These are phyloP conservation scores for Serrognathus titanus DNA, from an alignment of 2,888 invertebrate genomes.

Conservation along the genomic window DNA sequence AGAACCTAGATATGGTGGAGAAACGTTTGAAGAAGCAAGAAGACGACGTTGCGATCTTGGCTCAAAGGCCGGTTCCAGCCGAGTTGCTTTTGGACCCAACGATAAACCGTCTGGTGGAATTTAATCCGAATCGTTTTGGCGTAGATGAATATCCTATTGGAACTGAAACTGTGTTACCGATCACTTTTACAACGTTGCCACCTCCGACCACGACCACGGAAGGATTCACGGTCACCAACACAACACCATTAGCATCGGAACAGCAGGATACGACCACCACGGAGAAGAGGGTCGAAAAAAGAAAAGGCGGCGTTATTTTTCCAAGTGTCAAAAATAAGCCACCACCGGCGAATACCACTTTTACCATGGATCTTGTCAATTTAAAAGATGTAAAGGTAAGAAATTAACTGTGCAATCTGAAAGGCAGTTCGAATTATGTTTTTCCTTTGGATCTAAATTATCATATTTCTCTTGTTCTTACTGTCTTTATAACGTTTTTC, in stretches of 20 bases:
- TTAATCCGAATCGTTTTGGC: slow-evolving; percentile 66
- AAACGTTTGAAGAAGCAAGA: slow-evolving; percentile 80
- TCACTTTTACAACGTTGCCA: slow-evolving; percentile 44
- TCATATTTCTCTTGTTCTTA: neutral
- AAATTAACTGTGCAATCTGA: slow-evolving; percentile 6
- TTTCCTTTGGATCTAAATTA: too few relatives aligned
- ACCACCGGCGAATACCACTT: slow-evolving; percentile 72
- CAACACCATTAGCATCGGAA: slow-evolving; percentile 28
- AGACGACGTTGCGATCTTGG: slow-evolving; percentile 74
- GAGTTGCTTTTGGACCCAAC: slow-evolving; percentile 74
- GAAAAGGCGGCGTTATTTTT: slow-evolving; percentile 84
- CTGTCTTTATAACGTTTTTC: neutral
- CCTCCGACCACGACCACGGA: slow-evolving; percentile 45
- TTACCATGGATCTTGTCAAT: slow-evolving; percentile 68
- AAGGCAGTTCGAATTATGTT: too few relatives aligned
- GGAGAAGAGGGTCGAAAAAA: slow-evolving; percentile 50
- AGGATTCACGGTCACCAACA: slow-evolving; percentile 20
- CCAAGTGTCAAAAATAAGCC: slow-evolving; percentile 90
- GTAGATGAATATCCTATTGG: slow-evolving; percentile 38
- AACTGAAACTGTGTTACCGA: slow-evolving; percentile 40
- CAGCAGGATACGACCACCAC: slow-evolving; percentile 37
- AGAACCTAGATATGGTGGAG: slow-evolving; percentile 83
- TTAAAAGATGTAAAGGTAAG: slow-evolving; percentile 83
- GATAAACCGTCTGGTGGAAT: slow-evolving; percentile 75
- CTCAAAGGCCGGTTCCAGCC: slow-evolving; percentile 71